Evolutionary conservation across 2,113 vertebrate species (phyloP).

Genomic region (Neoarius graeffei): DNA sequence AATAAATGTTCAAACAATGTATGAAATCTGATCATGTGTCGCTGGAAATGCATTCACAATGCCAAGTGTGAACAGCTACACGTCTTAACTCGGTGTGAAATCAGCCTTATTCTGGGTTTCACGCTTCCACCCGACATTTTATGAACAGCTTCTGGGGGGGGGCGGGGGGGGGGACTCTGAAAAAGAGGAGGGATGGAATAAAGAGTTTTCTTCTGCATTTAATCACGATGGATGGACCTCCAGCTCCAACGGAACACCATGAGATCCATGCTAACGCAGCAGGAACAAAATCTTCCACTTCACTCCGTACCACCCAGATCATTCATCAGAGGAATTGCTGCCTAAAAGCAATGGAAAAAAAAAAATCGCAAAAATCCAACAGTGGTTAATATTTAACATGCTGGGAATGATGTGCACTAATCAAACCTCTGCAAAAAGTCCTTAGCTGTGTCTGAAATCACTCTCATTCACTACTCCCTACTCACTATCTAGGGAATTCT

Average conservation of each 20-base stretch:
- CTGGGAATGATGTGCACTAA: neutral
- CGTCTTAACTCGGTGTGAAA: neutral
- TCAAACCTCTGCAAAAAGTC: neutral
- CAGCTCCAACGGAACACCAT: constrained; percentile 14
- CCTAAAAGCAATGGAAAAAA: neutral
- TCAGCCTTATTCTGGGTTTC: neutral
- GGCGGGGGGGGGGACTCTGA: too few relatives aligned
- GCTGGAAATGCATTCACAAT: too few relatives aligned
- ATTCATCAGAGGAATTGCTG: constrained; percentile 34
- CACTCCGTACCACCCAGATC: constrained; percentile 31
- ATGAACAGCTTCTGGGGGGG: neutral
- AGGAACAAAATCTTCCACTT: constrained; percentile 34
- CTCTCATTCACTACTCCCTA: too few relatives aligned
- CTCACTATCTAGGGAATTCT: too few relatives aligned
- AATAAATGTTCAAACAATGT: too few relatives aligned
- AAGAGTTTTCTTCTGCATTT: neutral
- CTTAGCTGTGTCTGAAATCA: too few relatives aligned
- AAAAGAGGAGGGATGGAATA: neutral
- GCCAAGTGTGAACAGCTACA: too few relatives aligned
- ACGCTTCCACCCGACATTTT: neutral
- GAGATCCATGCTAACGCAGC: constrained; percentile 29
- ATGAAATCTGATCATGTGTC: too few relatives aligned
- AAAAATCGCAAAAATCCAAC: neutral
- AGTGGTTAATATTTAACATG: constrained; percentile 8
- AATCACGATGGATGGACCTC: constrained; percentile 7